Conservation (phyloP, 2,797 vertebrate species). For the Nannoperca australis region DNA sequence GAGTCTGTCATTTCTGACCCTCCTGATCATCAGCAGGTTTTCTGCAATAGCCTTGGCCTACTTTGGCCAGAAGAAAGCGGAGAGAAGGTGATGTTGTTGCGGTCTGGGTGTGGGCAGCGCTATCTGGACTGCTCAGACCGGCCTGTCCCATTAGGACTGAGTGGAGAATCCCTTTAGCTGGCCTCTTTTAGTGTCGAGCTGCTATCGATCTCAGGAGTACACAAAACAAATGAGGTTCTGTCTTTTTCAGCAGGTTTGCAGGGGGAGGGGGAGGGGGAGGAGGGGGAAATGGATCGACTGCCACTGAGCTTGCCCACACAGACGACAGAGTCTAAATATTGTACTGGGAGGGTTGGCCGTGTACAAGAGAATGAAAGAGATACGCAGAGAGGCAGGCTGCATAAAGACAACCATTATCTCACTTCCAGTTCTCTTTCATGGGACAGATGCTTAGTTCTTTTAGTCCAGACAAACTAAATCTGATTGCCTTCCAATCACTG, state of each 20-base stretch:
- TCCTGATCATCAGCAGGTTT: slow-evolving; percentile 40
- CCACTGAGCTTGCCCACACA: slow-evolving; percentile 34
- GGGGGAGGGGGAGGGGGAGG: slow-evolving; percentile 9
- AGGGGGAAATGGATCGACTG: slow-evolving; percentile 43
- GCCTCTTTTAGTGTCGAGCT: slow-evolving; percentile 61
- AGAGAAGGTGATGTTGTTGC: slow-evolving; percentile 38
- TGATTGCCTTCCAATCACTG: slow-evolving; percentile 25
- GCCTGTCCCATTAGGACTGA: slow-evolving; percentile 45
- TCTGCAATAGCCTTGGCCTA: slow-evolving; percentile 14
- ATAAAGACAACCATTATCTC: slow-evolving; percentile 41
- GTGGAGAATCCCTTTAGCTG: slow-evolving; percentile 55
- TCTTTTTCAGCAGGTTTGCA: slow-evolving; percentile 70
- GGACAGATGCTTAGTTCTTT: slow-evolving; percentile 16
- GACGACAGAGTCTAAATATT: slow-evolving; percentile 44
- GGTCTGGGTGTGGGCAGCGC: slow-evolving; percentile 6
- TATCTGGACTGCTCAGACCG: background rate
- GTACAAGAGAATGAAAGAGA: slow-evolving; percentile 31
- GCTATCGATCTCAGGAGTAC: slow-evolving; percentile 66
- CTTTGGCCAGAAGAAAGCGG: slow-evolving; percentile 24
- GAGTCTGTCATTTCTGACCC: slow-evolving; percentile 45
- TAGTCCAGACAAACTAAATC: slow-evolving; percentile 1
- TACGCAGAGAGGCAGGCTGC: slow-evolving; percentile 9
- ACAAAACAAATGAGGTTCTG: slow-evolving; percentile 72
- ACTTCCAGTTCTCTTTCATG: slow-evolving; percentile 23
- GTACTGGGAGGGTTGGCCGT: slow-evolving; percentile 30